Percentiles rank a stretch among this genome's conserved stretches.
phyloP scores from a whole-genome alignment of 1,140 invertebrate species.

The Sminthurinus signatus region DNA sequence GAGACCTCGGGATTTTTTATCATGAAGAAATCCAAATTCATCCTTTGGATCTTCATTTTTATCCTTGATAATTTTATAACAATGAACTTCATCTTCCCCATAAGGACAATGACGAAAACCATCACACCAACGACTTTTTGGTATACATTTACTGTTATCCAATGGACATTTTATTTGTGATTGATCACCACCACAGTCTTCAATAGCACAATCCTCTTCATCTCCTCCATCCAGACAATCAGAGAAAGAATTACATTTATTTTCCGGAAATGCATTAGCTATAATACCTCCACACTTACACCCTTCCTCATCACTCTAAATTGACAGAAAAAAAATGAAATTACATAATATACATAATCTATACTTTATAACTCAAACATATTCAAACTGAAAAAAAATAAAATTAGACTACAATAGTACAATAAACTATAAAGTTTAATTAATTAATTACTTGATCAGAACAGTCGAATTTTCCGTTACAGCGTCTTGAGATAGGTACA shows the following conservation, averaged over 20 bases:
- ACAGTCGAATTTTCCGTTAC: constrained; percentile 68
- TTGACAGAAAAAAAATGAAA: background rate
- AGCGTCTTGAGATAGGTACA: constrained; percentile 54
- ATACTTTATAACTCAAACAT: too few relatives aligned
- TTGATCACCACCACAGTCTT: background rate
- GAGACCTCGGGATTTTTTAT: constrained; percentile 6
- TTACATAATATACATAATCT: too few relatives aligned
- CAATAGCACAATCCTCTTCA: background rate
- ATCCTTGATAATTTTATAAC: background rate
- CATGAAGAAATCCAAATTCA: constrained; percentile 4
- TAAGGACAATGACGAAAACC: constrained; percentile 2
- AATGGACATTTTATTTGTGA: background rate
- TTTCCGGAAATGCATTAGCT: constrained; percentile 41
- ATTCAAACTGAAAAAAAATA: constrained; percentile 25
- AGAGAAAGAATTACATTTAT: constrained; percentile 30
- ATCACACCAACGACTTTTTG: constrained; percentile 6
- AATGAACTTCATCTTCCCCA: constrained; percentile 24
- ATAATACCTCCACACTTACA: constrained; percentile 48
- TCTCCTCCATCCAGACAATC: constrained; percentile 6
- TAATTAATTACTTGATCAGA: constrained; percentile 51
- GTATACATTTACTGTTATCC: background rate
- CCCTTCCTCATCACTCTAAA: constrained; percentile 63
- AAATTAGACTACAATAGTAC: background rate
- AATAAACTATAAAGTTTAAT: background rate
- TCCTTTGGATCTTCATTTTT: background rate